A percentile compares a stretch with the other conserved stretches of the same genome.
These are phyloP conservation scores for Cyanistes caeruleus DNA, from an alignment of 2,113 vertebrate genomes.

Conservation along the genomic window DNA sequence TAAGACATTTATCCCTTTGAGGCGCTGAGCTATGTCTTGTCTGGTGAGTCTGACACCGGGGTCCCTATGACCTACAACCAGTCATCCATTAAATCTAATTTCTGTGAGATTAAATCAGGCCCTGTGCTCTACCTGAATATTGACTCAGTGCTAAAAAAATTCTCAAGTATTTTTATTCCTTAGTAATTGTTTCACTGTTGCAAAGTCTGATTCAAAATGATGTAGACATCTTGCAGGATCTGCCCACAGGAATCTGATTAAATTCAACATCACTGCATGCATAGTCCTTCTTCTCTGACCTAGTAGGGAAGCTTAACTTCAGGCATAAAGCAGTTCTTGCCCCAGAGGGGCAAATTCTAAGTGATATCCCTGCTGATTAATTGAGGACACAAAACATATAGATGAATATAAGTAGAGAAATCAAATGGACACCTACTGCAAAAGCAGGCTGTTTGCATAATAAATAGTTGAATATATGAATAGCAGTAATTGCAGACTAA, in stretches of 20 bases:
- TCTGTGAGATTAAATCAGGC: not conserved
- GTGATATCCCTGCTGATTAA: not conserved
- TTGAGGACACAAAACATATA: constrained; percentile 13
- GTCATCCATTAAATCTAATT: not conserved
- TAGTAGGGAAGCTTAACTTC: not conserved
- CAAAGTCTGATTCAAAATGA: not conserved
- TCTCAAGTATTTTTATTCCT: not conserved
- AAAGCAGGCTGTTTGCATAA: constrained; percentile 37
- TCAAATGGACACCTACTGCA: not conserved
- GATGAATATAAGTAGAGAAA: constrained; percentile 4
- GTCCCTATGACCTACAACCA: not conserved
- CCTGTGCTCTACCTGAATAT: not conserved
- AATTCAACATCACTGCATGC: not conserved
- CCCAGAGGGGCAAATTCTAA: constrained; percentile 20
- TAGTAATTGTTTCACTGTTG: not conserved
- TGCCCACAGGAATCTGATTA: not conserved
- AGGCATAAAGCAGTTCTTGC: constrained; percentile 4
- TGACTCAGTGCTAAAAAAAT: not conserved
- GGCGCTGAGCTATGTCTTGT: not conserved
- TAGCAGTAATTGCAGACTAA: constrained; percentile 37
- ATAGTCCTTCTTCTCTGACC: not conserved
- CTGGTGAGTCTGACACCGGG: not conserved
- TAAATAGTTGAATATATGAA: constrained; percentile 52
- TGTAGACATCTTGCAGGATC: not conserved
- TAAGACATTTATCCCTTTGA: not conserved